Conservation (phyloP, 2,888 invertebrate species). For the Lymantria monacha region DNA sequence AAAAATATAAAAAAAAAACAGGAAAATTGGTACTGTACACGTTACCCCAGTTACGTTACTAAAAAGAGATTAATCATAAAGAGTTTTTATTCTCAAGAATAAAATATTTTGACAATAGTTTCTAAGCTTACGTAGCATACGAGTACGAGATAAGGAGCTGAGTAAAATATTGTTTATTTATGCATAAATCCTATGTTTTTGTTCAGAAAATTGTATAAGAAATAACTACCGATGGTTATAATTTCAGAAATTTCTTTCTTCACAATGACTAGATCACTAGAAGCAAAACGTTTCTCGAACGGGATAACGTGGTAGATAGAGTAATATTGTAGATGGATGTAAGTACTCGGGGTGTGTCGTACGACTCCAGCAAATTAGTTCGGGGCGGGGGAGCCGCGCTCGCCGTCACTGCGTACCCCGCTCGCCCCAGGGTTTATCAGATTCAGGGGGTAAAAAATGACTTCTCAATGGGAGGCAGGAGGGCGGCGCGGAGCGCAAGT, state of each 20-base stretch:
- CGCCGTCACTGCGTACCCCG: conserved; percentile 37
- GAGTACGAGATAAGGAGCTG: too few species aligned
- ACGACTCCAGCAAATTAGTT: conserved; percentile 81
- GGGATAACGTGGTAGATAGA: conserved; percentile 78
- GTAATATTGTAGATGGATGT: conserved; percentile 82
- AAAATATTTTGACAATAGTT: too few species aligned
- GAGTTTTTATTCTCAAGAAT: not conserved
- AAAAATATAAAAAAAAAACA: too few species aligned
- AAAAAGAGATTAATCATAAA: not conserved
- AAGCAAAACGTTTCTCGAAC: conserved; percentile 73
- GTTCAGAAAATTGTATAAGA: not conserved
- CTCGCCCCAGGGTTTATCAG: conserved; percentile 73
- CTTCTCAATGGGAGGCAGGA: conserved; percentile 79
- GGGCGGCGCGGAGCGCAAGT: conserved; percentile 56
- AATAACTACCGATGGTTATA: not conserved
- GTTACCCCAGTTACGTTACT: too few species aligned
- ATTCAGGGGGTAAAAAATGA: conserved; percentile 81
- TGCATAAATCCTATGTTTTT: not conserved
- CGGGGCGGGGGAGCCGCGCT: conserved; percentile 79
- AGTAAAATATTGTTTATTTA: not conserved
- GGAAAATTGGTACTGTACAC: too few species aligned
- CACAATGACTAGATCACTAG: conserved; percentile 65
- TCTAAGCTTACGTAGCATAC: too few species aligned
- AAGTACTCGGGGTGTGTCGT: conserved; percentile 81
- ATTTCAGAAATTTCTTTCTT: conserved; percentile 55